Percentiles rank a stretch among this genome's conserved stretches.
Evolutionary conservation across 92 coral and sea anemone species (phyloP).

Genomic region (Heteractis magnifica): DNA sequence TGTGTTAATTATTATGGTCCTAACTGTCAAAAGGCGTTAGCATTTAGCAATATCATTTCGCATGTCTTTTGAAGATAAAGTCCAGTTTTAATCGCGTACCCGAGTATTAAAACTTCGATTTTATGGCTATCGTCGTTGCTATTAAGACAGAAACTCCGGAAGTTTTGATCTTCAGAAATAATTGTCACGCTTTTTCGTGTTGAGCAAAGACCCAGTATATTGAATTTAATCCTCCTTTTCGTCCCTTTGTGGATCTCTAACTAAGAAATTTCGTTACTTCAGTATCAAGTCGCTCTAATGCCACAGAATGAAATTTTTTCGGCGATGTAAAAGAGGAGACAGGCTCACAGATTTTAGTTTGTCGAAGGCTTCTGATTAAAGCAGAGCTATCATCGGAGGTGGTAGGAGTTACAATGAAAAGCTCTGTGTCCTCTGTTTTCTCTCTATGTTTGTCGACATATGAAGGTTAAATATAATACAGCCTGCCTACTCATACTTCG

Average conservation of each 20-base stretch:
- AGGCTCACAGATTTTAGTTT: background rate
- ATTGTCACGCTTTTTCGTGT: slow-evolving; percentile 16
- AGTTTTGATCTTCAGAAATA: slow-evolving; percentile 20
- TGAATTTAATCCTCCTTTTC: background rate
- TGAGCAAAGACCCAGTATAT: background rate
- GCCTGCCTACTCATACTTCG: slow-evolving; percentile 68
- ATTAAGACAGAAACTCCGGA: slow-evolving; percentile 18
- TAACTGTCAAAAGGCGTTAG: slow-evolving; percentile 1
- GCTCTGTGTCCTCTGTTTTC: slow-evolving; percentile 15
- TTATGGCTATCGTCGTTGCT: background rate
- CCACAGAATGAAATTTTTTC: background rate
- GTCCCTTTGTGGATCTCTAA: background rate
- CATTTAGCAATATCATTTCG: slow-evolving; percentile 3
- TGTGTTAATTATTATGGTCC: too few species aligned
- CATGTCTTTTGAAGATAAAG: slow-evolving; percentile 21
- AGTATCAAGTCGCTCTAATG: slow-evolving; percentile 11
- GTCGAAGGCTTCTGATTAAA: background rate
- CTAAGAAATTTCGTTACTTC: background rate
- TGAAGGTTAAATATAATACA: slow-evolving; percentile 62
- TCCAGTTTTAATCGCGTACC: background rate
- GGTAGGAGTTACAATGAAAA: slow-evolving; percentile 24
- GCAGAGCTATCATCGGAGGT: slow-evolving; percentile 16
- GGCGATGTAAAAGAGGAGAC: slow-evolving; percentile 2
- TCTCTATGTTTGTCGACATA: slow-evolving; percentile 38
- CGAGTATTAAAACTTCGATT: background rate